These are phyloP conservation scores for Heliocidaris tuberculata DNA, from an alignment of 35 echinoderm and acorn worm species.

Conservation along the genomic window DNA sequence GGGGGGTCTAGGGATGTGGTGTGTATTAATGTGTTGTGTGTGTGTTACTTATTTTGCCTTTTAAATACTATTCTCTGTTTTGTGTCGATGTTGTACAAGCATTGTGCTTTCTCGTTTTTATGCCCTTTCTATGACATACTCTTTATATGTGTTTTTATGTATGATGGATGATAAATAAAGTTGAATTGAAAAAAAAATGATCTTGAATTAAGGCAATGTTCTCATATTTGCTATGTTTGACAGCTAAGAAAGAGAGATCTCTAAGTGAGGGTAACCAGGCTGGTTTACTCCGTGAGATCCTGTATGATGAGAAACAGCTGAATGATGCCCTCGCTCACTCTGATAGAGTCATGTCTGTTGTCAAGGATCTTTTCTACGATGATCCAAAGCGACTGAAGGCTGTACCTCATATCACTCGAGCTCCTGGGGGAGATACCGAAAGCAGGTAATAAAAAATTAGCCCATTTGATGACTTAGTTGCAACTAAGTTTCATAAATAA, in stretches of 20 bases:
- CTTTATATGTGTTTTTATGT: background rate
- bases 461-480: too few species aligned
- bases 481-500: too few species aligned
- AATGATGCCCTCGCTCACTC: slow-evolving; percentile 71
- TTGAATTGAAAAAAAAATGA: background rate
- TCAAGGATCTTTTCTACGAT: slow-evolving; percentile 85
- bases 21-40: background rate
- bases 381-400: slow-evolving; percentile 63
- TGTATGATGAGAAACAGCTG: slow-evolving; percentile 83
- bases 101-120: too few species aligned
- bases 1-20: too few species aligned
- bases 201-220: background rate
- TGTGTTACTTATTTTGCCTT: background rate
- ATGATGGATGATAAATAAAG: background rate
- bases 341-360: slow-evolving; percentile 82
- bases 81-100: background rate
- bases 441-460: too few species aligned
- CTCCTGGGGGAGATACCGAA: slow-evolving; percentile 54
- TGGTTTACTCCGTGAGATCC: slow-evolving; percentile 73
- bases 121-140: background rate
- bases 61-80: background rate
- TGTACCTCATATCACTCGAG: slow-evolving; percentile 71
- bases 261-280: slow-evolving; percentile 36
- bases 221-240: background rate
- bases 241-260: slow-evolving; percentile 43